A percentile compares a stretch with the other conserved stretches of the same genome.
phyloP scores from a whole-genome alignment of 1,140 invertebrate species.

The Zaprionus ornatus region DNA sequence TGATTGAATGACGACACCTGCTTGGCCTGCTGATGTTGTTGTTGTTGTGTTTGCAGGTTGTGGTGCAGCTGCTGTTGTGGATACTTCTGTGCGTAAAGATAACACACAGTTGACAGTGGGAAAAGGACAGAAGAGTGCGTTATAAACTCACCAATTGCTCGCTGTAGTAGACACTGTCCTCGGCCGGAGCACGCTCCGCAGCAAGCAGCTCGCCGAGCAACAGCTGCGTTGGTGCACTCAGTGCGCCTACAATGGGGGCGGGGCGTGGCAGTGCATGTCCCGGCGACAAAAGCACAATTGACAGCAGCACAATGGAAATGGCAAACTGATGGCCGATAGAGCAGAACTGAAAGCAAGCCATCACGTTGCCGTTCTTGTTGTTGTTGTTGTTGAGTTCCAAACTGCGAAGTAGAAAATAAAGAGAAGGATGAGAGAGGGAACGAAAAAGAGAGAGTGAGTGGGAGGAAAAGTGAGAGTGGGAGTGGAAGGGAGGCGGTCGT shows the following conservation, averaged over 20 bases:
- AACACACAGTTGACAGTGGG: neutral
- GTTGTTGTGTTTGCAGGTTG: neutral
- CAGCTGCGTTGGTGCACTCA: slow-evolving; percentile 49
- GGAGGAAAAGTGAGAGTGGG: too few relatives aligned
- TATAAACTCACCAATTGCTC: slow-evolving; percentile 60
- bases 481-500: slow-evolving; percentile 12
- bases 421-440: slow-evolving; percentile 4
- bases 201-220: slow-evolving; percentile 57
- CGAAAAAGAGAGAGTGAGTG: neutral
- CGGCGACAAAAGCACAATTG: slow-evolving; percentile 52
- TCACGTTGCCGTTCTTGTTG: slow-evolving; percentile 28
- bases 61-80: slow-evolving; percentile 27
- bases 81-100: slow-evolving; percentile 19
- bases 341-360: slow-evolving; percentile 26
- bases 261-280: slow-evolving; percentile 58
- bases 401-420: slow-evolving; percentile 35
- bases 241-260: slow-evolving; percentile 1
- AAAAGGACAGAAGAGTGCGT: neutral
- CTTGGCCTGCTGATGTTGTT: slow-evolving; percentile 39
- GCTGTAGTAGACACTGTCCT: slow-evolving; percentile 57
- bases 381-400: slow-evolving; percentile 13
- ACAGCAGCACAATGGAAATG: slow-evolving; percentile 70
- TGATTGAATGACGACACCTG: slow-evolving; percentile 30
- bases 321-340: slow-evolving; percentile 57
- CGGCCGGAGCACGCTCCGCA: slow-evolving; percentile 12